phyloP scores from a whole-genome alignment of 2,888 invertebrate genomes.

The Apodemia duryi region DNA sequence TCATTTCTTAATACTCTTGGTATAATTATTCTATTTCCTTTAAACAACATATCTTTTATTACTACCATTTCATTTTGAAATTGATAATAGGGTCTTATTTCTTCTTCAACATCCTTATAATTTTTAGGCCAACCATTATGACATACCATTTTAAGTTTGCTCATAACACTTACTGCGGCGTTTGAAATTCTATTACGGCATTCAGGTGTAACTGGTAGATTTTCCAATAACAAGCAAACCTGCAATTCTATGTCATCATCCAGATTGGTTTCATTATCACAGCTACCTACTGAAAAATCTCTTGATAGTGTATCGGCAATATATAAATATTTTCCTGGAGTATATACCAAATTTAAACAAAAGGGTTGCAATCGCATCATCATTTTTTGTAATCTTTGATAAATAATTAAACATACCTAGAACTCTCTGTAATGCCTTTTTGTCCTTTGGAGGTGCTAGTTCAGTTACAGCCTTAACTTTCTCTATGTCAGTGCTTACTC shows the following conservation, averaged over 20 bases:
- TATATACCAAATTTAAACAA: slow-evolving; percentile 13
- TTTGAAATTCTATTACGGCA: too few species aligned
- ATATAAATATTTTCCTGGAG: neutral
- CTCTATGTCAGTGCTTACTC: slow-evolving; percentile 28
- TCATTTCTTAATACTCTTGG: slow-evolving; percentile 22
- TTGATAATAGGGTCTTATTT: slow-evolving; percentile 20
- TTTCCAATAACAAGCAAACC: too few species aligned
- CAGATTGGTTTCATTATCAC: too few species aligned
- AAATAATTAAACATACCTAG: slow-evolving; percentile 26
- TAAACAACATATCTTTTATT: slow-evolving; percentile 26
- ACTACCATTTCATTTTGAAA: slow-evolving; percentile 20
- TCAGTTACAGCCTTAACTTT: slow-evolving; percentile 28
- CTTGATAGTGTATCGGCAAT: neutral
- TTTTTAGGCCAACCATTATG: neutral
- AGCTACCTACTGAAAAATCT: neutral
- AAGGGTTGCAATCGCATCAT: slow-evolving; percentile 20
- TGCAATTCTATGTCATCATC: too few species aligned
- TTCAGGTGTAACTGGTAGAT: too few species aligned
- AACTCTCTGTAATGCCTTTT: slow-evolving; percentile 26
- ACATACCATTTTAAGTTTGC: neutral
- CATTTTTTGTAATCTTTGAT: slow-evolving; percentile 17
- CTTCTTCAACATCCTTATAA: neutral
- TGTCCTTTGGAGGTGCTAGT: slow-evolving; percentile 27
- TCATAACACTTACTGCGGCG: neutral
- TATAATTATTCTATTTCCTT: slow-evolving; percentile 26